Evolutionary conservation across 2,888 invertebrate species (phyloP).

Genomic region (Dasysyrphus albostriatus): DNA sequence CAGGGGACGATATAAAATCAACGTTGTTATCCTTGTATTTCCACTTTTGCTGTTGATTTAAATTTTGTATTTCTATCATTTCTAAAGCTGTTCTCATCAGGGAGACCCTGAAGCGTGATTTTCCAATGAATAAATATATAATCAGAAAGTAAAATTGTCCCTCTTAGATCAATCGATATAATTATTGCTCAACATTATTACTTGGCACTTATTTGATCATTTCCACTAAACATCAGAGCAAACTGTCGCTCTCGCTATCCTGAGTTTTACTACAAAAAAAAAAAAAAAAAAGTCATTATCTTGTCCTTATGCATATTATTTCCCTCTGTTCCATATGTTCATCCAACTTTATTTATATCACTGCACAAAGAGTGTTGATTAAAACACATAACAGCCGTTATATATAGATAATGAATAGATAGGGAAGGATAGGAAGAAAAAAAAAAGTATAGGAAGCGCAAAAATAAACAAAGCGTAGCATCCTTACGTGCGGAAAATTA

Average conservation of each 20-base stretch:
- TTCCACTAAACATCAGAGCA: conserved; percentile 37
- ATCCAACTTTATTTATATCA: conserved; percentile 62
- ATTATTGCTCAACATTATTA: conserved; percentile 6
- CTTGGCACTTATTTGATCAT: conserved; percentile 61
- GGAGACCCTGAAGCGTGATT: too few species aligned
- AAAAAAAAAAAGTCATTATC: conserved; percentile 18
- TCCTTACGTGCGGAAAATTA: conserved; percentile 74
- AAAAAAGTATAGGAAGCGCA: conserved; percentile 10
- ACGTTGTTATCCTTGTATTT: too few species aligned
- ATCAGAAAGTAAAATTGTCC: background rate
- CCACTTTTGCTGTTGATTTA: too few species aligned
- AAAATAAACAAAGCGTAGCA: conserved; percentile 60
- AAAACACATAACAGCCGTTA: conserved; percentile 11
- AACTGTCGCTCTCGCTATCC: background rate
- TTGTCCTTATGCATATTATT: conserved; percentile 2
- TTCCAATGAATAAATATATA: background rate
- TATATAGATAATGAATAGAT: background rate
- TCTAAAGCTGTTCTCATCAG: too few species aligned
- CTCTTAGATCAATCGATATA: background rate
- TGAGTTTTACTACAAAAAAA: background rate
- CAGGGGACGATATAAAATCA: too few species aligned
- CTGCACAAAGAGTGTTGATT: conserved; percentile 40
- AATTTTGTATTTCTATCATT: too few species aligned
- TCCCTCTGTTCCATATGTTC: conserved; percentile 34
- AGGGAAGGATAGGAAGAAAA: background rate